phyloP scores from a whole-genome alignment of 2,797 vertebrate species.

The Liasis olivaceus region DNA sequence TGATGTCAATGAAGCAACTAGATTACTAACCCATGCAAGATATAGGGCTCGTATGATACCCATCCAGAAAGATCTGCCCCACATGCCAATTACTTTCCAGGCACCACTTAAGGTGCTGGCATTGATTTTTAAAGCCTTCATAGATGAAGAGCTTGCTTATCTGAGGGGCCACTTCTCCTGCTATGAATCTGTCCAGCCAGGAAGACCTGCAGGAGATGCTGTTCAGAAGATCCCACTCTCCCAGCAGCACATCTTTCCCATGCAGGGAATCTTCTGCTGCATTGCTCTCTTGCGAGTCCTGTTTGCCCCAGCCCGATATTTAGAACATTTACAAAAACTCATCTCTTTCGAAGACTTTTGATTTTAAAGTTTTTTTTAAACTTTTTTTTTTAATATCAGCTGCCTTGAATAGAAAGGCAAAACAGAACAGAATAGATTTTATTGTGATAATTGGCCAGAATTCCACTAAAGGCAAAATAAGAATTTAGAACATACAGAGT shows the following conservation, averaged over 20 bases:
- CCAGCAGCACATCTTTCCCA: background rate
- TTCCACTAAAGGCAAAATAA: too few relatives aligned
- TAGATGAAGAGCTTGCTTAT: background rate
- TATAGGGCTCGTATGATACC: background rate
- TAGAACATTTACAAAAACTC: background rate
- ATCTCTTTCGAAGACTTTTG: background rate
- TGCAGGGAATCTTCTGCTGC: background rate
- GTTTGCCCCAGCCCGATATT: background rate
- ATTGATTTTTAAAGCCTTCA: background rate
- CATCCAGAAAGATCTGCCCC: background rate
- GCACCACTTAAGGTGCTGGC: background rate
- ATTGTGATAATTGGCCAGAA: too few relatives aligned
- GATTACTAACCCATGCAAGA: too few relatives aligned
- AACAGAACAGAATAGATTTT: too few relatives aligned
- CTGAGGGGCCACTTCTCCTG: background rate
- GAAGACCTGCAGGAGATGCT: background rate
- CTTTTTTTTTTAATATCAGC: background rate
- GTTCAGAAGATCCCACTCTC: background rate
- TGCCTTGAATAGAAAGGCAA: background rate
- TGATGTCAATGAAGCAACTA: background rate
- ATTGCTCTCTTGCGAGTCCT: background rate
- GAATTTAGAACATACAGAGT: background rate
- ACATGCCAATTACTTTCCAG: background rate
- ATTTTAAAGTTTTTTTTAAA: background rate
- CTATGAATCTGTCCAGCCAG: background rate